Conservation (phyloP, 2,888 invertebrate genomes). For the Bhutanitis thaidina region DNA sequence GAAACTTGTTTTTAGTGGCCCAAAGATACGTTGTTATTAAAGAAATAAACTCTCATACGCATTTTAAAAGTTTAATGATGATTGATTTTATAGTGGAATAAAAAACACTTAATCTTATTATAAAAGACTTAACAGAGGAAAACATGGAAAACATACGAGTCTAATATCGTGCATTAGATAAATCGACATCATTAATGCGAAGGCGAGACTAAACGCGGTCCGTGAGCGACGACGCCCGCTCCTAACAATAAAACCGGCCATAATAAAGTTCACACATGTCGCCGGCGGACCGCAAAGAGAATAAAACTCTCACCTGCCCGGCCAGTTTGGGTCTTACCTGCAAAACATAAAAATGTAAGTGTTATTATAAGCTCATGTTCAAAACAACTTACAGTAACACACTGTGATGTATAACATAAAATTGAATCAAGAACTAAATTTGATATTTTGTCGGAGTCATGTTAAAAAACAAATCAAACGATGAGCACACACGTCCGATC, state of each 20-base stretch:
- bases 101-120: no score
- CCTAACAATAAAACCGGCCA: slow-evolving; percentile 51
- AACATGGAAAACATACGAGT: slow-evolving; percentile 5
- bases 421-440: slow-evolving; percentile 6
- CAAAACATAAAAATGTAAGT: slow-evolving; percentile 51
- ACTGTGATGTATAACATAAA: background rate
- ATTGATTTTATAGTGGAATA: no score
- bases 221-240: slow-evolving; percentile 33
- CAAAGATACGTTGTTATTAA: background rate
- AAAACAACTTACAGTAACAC: background rate
- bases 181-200: slow-evolving; percentile 39
- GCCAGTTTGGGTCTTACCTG: slow-evolving; percentile 61
- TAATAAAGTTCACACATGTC: slow-evolving; percentile 70
- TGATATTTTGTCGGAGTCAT: slow-evolving; percentile 20
- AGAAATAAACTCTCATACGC: no score
- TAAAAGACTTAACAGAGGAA: no score
- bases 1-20: slow-evolving; percentile 36
- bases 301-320: slow-evolving; percentile 54
- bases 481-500: slow-evolving; percentile 25
- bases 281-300: slow-evolving; percentile 49
- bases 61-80: no score
- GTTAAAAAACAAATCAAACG: slow-evolving; percentile 28
- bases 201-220: slow-evolving; percentile 35
- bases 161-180: slow-evolving; percentile 28
- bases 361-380: slow-evolving; percentile 27